Evolutionary conservation across 1,140 invertebrate species (phyloP).

Genomic region (Diorhabda sublineata): DNA sequence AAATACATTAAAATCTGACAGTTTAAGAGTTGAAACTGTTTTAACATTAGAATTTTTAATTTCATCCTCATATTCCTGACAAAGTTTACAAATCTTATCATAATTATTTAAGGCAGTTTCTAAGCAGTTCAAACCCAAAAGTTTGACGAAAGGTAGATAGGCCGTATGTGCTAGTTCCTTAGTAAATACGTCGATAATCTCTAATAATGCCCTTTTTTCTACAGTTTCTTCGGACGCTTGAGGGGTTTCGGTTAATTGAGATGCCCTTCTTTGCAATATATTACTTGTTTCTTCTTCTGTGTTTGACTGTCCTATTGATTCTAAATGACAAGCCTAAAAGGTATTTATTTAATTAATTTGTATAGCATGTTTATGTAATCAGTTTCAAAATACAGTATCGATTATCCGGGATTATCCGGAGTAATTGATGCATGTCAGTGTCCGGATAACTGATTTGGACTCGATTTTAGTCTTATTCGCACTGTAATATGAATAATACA

Average conservation of each 20-base stretch:
- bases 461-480: too few species aligned
- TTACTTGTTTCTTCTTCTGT: not conserved
- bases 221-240: slow-evolving; percentile 4
- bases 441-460: too few species aligned
- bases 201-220: slow-evolving; percentile 61
- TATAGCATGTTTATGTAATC: too few species aligned
- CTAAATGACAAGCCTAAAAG: too few species aligned
- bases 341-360: too few species aligned
- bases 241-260: not conserved
- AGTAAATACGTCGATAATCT: slow-evolving; percentile 77
- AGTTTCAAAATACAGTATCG: too few species aligned
- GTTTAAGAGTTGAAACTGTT: slow-evolving; percentile 17
- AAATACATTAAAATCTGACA: slow-evolving; percentile 24
- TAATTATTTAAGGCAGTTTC: slow-evolving; percentile 71
- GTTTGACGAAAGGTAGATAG: slow-evolving; percentile 75
- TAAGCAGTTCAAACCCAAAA: slow-evolving; percentile 69
- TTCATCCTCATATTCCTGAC: slow-evolving; percentile 62
- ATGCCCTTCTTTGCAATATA: not conserved
- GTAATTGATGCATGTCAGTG: too few species aligned
- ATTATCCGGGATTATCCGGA: too few species aligned
- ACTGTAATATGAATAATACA: too few species aligned
- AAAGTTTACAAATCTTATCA: slow-evolving; percentile 71
- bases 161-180: slow-evolving; percentile 76
- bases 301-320: not conserved
- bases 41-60: slow-evolving; percentile 26